Base-by-base conservation (phyloP, 2,888 invertebrate genomes). In the Hirudinaria manillensis region DNA sequence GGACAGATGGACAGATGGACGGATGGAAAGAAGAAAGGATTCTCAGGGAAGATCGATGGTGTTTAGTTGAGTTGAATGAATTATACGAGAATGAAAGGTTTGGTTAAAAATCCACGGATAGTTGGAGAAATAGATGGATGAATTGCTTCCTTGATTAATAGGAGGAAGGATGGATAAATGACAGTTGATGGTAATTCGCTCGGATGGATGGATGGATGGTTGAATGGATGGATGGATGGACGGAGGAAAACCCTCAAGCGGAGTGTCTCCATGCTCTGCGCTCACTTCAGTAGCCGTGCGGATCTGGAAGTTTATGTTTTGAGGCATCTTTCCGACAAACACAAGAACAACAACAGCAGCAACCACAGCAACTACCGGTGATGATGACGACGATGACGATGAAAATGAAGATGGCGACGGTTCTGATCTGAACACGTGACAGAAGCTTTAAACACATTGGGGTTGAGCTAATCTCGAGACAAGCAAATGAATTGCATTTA, bases 161-260 rank as follows among this genome's bases (percentile, higher is more conserved):
- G 61, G 19, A 27, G 29, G 61, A 61, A 27, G 19, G 61, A 27
- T 13, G 61, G 7, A 61, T 61, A 45, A 45, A 45, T 3, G 45
- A 45, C 45, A 45, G 45, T 45, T 45, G 45, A 45, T 45, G 45
- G 45, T 45, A 10, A 45, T 45, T 10, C 45, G 61, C 19, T 19
- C 10, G 61, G 10, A 61, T 2, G 29, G 61, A 6, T 61, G 61
- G 29, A 61, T 61, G 61, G 61, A 61, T 61, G 61, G 61, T 13
- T 61, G 61, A n/a, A 61, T 61, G 61, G 29, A 61, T 61, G 61
- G n/a, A 61, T 13, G 61, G 61, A 21, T 10, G 29, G 29, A 61
- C 29, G 61, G 61, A 6, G n/a, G 13, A 45, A 7, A 1, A 45
- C 45, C 45, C 45, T 45, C 45, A 45, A 45, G 16, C 45, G 45